phyloP scores from a whole-genome alignment of 2,113 vertebrate genomes.

The Tympanuchus pallidicinctus region DNA sequence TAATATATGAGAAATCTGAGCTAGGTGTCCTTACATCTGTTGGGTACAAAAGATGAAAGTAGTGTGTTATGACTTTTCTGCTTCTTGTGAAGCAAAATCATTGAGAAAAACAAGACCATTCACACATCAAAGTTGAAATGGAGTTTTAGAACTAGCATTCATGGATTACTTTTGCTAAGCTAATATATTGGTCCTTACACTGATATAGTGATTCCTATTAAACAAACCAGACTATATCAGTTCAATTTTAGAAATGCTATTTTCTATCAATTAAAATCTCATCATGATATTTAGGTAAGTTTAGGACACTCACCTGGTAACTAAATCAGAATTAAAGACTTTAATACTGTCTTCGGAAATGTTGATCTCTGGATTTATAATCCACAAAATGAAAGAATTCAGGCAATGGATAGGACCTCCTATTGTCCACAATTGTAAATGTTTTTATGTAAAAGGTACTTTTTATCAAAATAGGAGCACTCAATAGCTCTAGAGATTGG shows the following conservation, averaged over 20 bases:
- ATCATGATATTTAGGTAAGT: constrained; percentile 32
- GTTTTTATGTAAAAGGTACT: background rate
- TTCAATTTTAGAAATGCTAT: constrained; percentile 45
- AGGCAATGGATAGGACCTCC: background rate
- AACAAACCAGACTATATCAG: background rate
- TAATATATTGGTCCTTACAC: too few relatives aligned
- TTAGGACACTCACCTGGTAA: constrained; percentile 9
- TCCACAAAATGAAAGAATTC: background rate
- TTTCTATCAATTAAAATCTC: constrained; percentile 53
- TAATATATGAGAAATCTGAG: too few relatives aligned
- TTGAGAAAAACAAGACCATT: too few relatives aligned
- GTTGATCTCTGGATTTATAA: constrained; percentile 28
- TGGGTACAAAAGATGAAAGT: too few relatives aligned
- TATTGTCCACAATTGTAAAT: background rate
- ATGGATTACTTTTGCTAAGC: too few relatives aligned
- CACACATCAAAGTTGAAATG: too few relatives aligned
- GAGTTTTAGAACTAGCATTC: too few relatives aligned
- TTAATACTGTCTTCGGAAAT: constrained; percentile 24
- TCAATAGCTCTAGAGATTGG: background rate
- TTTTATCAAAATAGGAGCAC: background rate
- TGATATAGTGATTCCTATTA: too few relatives aligned
- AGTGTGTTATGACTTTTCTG: too few relatives aligned
- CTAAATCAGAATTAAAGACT: constrained; percentile 3
- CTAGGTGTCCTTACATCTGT: too few relatives aligned
- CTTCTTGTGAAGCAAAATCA: too few relatives aligned